Percentiles rank a stretch among this genome's conserved stretches.
Evolutionary conservation across 2,888 invertebrate genomes (phyloP).

Genomic region (Aleiodes alternator): DNA sequence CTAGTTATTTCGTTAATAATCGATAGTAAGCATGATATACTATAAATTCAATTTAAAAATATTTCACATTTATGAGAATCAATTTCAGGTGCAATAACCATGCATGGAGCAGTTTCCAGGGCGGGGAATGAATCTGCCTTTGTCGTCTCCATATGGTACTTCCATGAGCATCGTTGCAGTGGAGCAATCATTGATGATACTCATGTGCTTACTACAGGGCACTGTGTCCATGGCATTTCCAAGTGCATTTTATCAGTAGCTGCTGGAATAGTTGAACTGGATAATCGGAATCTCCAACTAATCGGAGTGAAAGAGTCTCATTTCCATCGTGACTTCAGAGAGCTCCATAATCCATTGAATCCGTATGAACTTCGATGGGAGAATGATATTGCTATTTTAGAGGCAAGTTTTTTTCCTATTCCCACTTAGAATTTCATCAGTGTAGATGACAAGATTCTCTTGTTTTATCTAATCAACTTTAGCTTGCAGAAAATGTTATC

Average conservation of each 20-base stretch:
- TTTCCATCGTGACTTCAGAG: neutral
- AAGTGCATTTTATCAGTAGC: neutral
- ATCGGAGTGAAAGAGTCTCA: neutral
- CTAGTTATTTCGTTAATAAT: no score
- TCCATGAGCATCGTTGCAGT: neutral
- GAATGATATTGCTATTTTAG: conserved; percentile 41
- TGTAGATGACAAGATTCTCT: no score
- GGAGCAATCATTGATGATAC: neutral
- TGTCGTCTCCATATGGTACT: no score
- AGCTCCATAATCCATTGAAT: neutral
- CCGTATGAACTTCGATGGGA: conserved; percentile 10
- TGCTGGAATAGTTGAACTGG: neutral
- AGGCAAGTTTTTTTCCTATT: neutral
- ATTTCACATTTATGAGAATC: no score
- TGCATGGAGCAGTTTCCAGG: no score
- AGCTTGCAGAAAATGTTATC: no score
- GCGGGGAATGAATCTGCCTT: no score
- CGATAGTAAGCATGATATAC: no score
- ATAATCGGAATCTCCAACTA: neutral
- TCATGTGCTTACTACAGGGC: neutral
- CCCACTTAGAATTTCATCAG: no score
- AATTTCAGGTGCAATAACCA: no score
- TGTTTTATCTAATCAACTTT: no score
- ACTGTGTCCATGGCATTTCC: neutral
- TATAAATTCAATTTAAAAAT: no score